Evolutionary conservation across 1,140 invertebrate species (phyloP).

Genomic region (Lordiphosa stackelbergi): DNA sequence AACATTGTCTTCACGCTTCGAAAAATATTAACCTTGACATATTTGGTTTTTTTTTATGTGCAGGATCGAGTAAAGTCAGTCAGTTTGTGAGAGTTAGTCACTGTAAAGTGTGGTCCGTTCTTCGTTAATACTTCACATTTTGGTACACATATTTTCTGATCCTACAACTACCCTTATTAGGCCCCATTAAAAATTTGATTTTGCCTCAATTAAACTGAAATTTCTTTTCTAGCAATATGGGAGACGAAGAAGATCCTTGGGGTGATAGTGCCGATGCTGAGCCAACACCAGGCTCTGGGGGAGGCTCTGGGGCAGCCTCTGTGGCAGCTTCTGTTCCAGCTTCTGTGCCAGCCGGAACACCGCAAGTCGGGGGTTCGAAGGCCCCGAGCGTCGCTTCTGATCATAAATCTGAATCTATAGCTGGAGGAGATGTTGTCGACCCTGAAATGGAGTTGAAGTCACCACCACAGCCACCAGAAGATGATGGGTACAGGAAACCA

Average conservation of each 20-base stretch:
- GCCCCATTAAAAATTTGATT: too few species aligned
- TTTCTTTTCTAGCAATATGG: conserved; percentile 52
- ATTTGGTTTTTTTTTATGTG: too few species aligned
- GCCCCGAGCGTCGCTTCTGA: conserved; percentile 65
- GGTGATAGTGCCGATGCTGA: conserved; percentile 63
- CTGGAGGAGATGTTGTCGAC: conserved; percentile 51
- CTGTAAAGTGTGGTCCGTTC: too few species aligned
- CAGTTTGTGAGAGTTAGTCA: too few species aligned
- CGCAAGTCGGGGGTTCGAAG: conserved; percentile 37
- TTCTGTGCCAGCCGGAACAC: conserved; percentile 27
- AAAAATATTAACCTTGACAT: too few species aligned
- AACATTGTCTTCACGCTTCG: too few species aligned
- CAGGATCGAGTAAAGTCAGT: too few species aligned
- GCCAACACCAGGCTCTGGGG: conserved; percentile 9
- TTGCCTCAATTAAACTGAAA: background rate
- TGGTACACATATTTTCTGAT: background rate
- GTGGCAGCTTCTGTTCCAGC: conserved; percentile 12
- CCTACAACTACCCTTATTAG: too few species aligned
- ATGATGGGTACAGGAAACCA: conserved; percentile 78
- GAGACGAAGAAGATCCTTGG: conserved; percentile 77
- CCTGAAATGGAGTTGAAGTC: conserved; percentile 74
- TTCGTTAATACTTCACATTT: too few species aligned
- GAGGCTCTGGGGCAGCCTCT: conserved; percentile 7
- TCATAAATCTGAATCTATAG: conserved; percentile 51
- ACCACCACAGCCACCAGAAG: conserved; percentile 80